phyloP scores from a whole-genome alignment of 2,797 vertebrate species.

The Aphelocoma californica region DNA sequence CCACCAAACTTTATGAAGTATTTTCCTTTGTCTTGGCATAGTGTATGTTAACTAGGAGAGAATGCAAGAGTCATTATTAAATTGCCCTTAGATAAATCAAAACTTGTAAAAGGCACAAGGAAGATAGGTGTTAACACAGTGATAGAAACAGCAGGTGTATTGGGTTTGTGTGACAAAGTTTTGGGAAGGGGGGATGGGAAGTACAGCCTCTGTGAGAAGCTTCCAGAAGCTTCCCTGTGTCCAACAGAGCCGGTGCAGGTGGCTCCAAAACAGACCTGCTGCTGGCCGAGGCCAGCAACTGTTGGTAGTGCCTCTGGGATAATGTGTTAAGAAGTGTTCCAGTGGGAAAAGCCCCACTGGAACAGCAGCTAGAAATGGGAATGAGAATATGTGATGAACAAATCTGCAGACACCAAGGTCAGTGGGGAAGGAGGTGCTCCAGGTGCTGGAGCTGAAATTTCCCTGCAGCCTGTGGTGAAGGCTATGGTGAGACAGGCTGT shows the following conservation, averaged over 20 bases:
- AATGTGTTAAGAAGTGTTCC: neutral
- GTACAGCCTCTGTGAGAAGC: neutral
- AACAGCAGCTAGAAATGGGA: neutral
- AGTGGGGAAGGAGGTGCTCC: neutral
- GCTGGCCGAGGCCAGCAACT: neutral
- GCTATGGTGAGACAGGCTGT: neutral
- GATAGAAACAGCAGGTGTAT: neutral
- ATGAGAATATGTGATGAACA: neutral
- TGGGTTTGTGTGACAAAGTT: neutral
- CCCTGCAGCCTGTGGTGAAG: neutral
- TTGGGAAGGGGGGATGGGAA: neutral
- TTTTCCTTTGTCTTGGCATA: neutral
- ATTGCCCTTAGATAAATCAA: neutral
- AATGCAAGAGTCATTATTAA: neutral
- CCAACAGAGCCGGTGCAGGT: neutral
- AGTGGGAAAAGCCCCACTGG: no score
- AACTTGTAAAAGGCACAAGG: neutral
- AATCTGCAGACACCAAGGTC: neutral
- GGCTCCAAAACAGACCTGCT: neutral
- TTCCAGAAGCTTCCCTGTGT: neutral
- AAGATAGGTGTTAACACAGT: neutral
- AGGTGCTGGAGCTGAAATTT: neutral
- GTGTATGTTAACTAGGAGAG: neutral
- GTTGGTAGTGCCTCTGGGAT: neutral
- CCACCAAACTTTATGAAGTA: neutral